Conservation (phyloP, 1,140 invertebrate species). For the Eriocheir sinensis region DNA sequence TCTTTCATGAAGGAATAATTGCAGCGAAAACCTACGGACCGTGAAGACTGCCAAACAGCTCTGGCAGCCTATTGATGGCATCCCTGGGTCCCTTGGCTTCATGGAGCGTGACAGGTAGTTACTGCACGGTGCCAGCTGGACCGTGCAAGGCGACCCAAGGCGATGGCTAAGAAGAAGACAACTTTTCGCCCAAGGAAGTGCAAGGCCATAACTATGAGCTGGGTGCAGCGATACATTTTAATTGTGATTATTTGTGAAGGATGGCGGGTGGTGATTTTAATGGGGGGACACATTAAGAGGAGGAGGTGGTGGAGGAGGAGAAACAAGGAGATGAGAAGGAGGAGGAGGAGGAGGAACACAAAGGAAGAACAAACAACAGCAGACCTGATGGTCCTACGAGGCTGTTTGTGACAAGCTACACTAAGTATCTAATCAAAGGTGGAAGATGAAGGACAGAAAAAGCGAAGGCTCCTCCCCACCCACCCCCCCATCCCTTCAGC, state of each 20-base stretch:
- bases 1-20: slow-evolving; percentile 26
- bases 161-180: neutral
- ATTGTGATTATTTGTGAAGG: neutral
- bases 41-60: neutral
- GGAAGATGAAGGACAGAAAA: too few species aligned
- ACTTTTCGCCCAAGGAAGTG: neutral
- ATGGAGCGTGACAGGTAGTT: neutral
- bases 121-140: neutral
- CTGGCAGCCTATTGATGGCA: neutral
- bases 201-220: neutral
- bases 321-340: too few species aligned
- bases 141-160: neutral
- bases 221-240: slow-evolving; percentile 23
- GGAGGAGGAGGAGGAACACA: too few species aligned
- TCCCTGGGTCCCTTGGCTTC: neutral
- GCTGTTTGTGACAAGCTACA: too few species aligned
- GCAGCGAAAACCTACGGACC: neutral
- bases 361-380: too few species aligned
- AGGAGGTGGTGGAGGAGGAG: too few species aligned
- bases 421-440: too few species aligned
- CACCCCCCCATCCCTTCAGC: too few species aligned
- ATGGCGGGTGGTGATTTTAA: neutral
- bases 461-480: too few species aligned
- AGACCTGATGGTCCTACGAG: too few species aligned
- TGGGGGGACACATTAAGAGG: too few species aligned